Conservation (phyloP, 2,888 invertebrate genomes). For the Macrophya alboannulata region DNA sequence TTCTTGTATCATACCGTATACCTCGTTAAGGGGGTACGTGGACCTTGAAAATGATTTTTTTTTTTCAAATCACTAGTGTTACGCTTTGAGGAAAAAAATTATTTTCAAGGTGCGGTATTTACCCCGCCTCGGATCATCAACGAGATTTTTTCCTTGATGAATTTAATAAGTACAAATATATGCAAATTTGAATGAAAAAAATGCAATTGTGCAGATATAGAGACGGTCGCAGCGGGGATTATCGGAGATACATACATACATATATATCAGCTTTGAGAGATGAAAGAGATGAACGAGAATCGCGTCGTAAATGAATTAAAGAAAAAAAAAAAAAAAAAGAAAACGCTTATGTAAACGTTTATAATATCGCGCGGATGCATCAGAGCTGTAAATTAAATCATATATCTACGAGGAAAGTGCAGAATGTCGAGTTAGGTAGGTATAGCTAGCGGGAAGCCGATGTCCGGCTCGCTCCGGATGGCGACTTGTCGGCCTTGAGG, state of each 20-base stretch:
- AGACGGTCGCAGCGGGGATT: neutral
- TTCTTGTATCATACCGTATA: neutral
- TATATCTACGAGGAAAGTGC: neutral
- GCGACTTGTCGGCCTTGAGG: slow-evolving; percentile 38
- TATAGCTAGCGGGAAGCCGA: neutral
- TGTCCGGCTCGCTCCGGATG: slow-evolving; percentile 16
- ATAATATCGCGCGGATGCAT: neutral
- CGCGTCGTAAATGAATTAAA: neutral
- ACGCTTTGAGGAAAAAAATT: too few species aligned
- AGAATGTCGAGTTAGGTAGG: neutral
- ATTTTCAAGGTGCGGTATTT: too few species aligned
- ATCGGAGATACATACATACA: neutral
- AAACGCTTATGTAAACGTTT: neutral
- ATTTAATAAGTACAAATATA: too few species aligned
- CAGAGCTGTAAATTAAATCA: neutral
- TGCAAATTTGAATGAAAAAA: too few species aligned
- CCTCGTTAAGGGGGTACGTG: too few species aligned
- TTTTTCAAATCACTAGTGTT: too few species aligned
- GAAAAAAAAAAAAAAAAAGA: neutral
- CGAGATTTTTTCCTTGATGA: too few species aligned
- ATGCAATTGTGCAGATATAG: neutral
- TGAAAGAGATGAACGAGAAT: neutral
- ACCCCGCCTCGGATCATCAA: neutral
- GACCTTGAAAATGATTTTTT: neutral
- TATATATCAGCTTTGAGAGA: neutral